Percentiles rank a stretch among this genome's conserved stretches.
Evolutionary conservation across 2,888 invertebrate species (phyloP).

Genomic region (Pherbina coryleti): DNA sequence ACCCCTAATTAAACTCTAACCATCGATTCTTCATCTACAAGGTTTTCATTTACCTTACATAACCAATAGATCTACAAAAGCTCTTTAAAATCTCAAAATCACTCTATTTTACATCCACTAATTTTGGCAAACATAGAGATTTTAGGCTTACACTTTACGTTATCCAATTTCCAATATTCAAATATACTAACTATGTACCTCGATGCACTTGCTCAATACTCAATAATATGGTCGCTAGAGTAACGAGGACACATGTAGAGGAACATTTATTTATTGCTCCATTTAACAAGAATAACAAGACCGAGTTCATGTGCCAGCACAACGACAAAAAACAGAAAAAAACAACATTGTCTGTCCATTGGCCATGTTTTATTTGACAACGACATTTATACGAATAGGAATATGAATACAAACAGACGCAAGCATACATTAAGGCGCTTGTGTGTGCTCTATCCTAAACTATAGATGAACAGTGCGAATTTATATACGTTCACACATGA

Average conservation of each 20-base stretch:
- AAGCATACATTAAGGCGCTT: not conserved
- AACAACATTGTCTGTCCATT: constrained; percentile 15
- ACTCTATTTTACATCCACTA: no score
- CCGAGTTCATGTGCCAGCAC: constrained; percentile 50
- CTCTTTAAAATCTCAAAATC: no score
- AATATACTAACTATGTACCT: not conserved
- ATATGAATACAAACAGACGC: constrained; percentile 9
- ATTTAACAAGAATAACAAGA: constrained; percentile 54
- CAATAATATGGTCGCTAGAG: no score
- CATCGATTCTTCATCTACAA: no score
- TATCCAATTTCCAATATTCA: not conserved
- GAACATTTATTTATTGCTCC: constrained; percentile 53
- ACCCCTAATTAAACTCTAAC: no score
- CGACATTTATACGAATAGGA: constrained; percentile 39
- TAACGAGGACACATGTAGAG: not conserved
- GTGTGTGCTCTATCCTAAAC: not conserved
- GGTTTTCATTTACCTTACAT: no score
- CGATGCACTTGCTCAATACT: not conserved
- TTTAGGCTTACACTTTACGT: not conserved
- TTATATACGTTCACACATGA: not conserved
- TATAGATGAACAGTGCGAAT: not conserved
- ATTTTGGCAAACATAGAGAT: not conserved
- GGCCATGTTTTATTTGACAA: constrained; percentile 37
- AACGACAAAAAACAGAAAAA: not conserved
- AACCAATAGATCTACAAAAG: no score